Evolutionary conservation across 1,140 invertebrate species (phyloP).

Genomic region (Drosophila albomicans): DNA sequence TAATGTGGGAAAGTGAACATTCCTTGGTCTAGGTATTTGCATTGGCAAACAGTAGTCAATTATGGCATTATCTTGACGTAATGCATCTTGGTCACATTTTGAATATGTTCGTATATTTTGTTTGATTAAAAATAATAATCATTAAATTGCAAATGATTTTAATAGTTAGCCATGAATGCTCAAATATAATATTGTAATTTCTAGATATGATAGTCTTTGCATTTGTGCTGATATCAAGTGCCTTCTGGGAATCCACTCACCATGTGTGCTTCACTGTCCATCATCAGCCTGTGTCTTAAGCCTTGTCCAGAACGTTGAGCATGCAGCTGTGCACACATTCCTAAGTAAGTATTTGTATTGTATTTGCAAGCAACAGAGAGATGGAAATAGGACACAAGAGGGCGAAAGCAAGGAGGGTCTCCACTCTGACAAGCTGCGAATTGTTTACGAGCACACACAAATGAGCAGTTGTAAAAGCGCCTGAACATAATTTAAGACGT

Average conservation of each 20-base stretch:
- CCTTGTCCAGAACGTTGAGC: slow-evolving; percentile 1
- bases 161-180: background rate
- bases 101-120: background rate
- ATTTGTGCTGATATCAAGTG: slow-evolving; percentile 4
- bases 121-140: slow-evolving; percentile 25
- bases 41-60: slow-evolving; percentile 66
- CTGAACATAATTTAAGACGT: slow-evolving; percentile 39
- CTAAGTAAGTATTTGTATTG: slow-evolving; percentile 29
- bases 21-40: slow-evolving; percentile 35
- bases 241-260: background rate
- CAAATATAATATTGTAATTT: background rate
- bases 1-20: background rate
- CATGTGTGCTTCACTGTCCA: slow-evolving; percentile 3
- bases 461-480: slow-evolving; percentile 30
- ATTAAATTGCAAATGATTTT: background rate
- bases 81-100: slow-evolving; percentile 17
- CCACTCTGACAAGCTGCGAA: slow-evolving; percentile 5
- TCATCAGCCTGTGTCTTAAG: slow-evolving; percentile 21
- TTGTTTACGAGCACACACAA: slow-evolving; percentile 35
- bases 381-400: background rate
- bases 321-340: slow-evolving; percentile 13
- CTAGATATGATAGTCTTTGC: background rate
- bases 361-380: slow-evolving; percentile 26
- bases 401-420: background rate
- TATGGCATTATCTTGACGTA: slow-evolving; percentile 60